phyloP scores from a whole-genome alignment of 2,113 vertebrate genomes.

The Equus quagga region DNA sequence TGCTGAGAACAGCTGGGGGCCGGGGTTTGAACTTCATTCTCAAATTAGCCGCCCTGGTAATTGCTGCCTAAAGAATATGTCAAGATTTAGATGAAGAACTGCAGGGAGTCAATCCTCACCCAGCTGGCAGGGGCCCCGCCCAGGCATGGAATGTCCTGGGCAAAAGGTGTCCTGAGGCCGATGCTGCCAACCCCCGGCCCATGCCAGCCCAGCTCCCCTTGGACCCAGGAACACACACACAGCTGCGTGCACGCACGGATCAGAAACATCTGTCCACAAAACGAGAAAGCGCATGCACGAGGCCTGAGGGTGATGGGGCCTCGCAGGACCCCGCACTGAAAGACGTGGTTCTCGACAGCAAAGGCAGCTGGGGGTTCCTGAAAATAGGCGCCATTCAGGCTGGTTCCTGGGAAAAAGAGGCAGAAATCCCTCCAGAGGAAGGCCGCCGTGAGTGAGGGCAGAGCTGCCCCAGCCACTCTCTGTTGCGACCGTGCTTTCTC shows the following conservation, averaged over 20 bases:
- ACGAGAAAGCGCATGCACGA: neutral
- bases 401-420: constrained; percentile 42
- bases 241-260: neutral
- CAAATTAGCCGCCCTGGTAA: constrained; percentile 76
- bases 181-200: neutral
- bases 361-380: neutral
- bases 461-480: neutral
- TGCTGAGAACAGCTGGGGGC: constrained; percentile 84
- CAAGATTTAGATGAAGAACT: constrained; percentile 68
- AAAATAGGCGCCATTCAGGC: constrained; percentile 5
- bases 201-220: neutral
- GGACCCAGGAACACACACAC: neutral
- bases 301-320: neutral
- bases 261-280: constrained; percentile 45
- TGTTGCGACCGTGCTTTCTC: neutral
- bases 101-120: neutral
- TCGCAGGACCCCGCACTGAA: neutral
- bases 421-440: constrained; percentile 43
- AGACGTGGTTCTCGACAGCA: neutral
- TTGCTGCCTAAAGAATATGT: constrained; percentile 79
- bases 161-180: neutral
- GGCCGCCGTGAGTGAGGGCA: neutral
- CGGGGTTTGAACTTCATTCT: constrained; percentile 79
- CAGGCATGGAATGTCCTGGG: neutral
- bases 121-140: neutral